Percentiles rank a stretch among this genome's conserved stretches.
phyloP scores from a whole-genome alignment of 2,888 invertebrate species.

The Apodemia hepburni region DNA sequence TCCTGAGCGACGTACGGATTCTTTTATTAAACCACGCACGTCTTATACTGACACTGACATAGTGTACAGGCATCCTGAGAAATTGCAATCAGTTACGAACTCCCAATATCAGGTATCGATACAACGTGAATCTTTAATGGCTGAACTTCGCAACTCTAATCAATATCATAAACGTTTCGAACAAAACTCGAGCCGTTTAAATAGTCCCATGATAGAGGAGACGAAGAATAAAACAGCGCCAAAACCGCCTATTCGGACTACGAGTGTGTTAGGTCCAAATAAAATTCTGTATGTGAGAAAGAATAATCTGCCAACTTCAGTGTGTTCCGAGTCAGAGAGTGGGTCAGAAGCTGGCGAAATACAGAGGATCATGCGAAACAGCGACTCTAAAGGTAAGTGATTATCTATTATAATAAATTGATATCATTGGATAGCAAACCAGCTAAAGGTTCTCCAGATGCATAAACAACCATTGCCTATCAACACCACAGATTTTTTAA shows the following conservation, averaged over 20 bases:
- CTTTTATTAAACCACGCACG: slow-evolving; percentile 45
- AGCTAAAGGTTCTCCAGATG: too few relatives aligned
- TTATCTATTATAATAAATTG: slow-evolving; percentile 4
- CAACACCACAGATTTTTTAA: too few relatives aligned
- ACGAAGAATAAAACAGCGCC: slow-evolving; percentile 45
- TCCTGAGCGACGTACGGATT: slow-evolving; percentile 60
- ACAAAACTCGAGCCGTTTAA: slow-evolving; percentile 36
- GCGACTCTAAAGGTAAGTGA: slow-evolving; percentile 39
- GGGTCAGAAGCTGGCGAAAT: slow-evolving; percentile 87
- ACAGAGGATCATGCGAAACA: slow-evolving; percentile 79
- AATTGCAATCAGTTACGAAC: slow-evolving; percentile 38
- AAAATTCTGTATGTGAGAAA: slow-evolving; percentile 38
- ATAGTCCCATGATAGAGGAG: slow-evolving; percentile 25
- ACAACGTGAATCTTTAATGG: slow-evolving; percentile 43
- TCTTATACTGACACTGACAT: slow-evolving; percentile 43
- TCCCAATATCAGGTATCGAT: slow-evolving; percentile 37
- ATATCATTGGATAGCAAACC: too few relatives aligned
- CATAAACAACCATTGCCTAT: too few relatives aligned
- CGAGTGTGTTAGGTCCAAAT: slow-evolving; percentile 46
- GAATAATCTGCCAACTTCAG: slow-evolving; percentile 39
- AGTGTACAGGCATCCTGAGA: slow-evolving; percentile 54
- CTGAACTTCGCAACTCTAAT: slow-evolving; percentile 33
- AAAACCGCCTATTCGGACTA: slow-evolving; percentile 57
- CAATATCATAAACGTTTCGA: slow-evolving; percentile 54
- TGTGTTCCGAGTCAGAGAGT: slow-evolving; percentile 83